Base-by-base conservation (phyloP, 2,888 invertebrate genomes). In the Limnephilus auricula region DNA sequence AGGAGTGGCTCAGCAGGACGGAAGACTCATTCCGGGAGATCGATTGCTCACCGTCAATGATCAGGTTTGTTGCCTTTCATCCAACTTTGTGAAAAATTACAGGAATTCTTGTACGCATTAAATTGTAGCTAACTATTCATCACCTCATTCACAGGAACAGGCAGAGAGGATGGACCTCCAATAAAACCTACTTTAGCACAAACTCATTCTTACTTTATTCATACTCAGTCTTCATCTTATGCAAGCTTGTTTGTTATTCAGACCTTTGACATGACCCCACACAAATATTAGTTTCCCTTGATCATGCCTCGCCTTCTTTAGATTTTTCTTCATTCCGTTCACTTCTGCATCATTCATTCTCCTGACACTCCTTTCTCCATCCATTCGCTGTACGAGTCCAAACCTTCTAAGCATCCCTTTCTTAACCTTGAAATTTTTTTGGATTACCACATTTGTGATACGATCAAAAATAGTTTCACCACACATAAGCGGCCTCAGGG, bases 21-120 rank as follows among this genome's bases (percentile, higher is more conserved):
- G 99, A n/a, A 97, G 99, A 32, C 97, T 99, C 92, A 99, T 99
- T 93, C 99, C 99, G 1, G 99, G 99, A 4, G 99, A 99, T 96
- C 97, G 99, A 89, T 96, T 99, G 93, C 96, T 99, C 50, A 99
- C 98, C 94, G 99, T 99, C 93, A 99, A 99, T 95, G 99, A 99
- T 93, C 98, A 98, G 94, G 97, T 97, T 45, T 40, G 37, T 40
- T 6, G 18, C 0, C 2, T 40, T 40, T 12, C 25, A 79, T 6
- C 0, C 12, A 18, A 79, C 0, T 2, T 18, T 45, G 15, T 45
- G 45, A 15, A 45, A 45, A 45, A 45, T 45, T 45, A 89, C 4
- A 34, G 5, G 37, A 79, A n/a, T 50, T 65, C 5, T 87, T 65
- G 5, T 5, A 15, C 13, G 2, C 0, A 9, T 86, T 31, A 65